A percentile compares a stretch with the other conserved stretches of the same genome.
phyloP scores from a whole-genome alignment of 2,113 vertebrate species.

The Heterocephalus glaber region DNA sequence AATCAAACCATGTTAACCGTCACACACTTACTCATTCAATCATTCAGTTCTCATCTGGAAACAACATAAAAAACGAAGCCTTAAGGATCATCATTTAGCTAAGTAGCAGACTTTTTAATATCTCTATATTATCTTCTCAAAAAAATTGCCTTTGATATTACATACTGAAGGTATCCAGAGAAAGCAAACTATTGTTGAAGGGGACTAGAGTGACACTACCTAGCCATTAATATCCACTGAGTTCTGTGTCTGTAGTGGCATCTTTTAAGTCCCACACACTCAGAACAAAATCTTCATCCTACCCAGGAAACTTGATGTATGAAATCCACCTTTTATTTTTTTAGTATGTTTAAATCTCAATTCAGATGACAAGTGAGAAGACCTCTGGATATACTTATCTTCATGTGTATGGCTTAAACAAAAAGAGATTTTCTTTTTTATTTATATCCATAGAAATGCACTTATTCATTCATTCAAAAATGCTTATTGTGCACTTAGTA shows the following conservation, averaged over 20 bases:
- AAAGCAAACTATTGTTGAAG: neutral
- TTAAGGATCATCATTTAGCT: neutral
- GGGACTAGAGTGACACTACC: neutral
- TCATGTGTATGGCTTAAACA: neutral
- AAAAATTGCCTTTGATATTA: constrained; percentile 51
- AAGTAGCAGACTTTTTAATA: neutral
- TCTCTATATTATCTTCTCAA: constrained; percentile 42
- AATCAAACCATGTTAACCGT: neutral
- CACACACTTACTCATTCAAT: neutral
- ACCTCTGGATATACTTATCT: neutral
- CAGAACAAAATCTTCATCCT: neutral
- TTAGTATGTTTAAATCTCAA: neutral
- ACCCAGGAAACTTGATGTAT: neutral
- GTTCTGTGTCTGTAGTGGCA: neutral
- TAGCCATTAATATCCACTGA: neutral
- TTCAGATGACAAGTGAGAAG: neutral
- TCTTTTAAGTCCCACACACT: neutral
- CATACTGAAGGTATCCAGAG: neutral
- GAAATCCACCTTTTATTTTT: neutral
- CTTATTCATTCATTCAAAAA: neutral
- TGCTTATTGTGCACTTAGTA: neutral
- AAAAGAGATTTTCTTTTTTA: neutral
- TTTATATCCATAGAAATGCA: neutral
- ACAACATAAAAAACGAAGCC: neutral
- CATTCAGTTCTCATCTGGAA: neutral